phyloP scores from a whole-genome alignment of 2,888 invertebrate genomes.

The Zaprionus bogoriensis region DNA sequence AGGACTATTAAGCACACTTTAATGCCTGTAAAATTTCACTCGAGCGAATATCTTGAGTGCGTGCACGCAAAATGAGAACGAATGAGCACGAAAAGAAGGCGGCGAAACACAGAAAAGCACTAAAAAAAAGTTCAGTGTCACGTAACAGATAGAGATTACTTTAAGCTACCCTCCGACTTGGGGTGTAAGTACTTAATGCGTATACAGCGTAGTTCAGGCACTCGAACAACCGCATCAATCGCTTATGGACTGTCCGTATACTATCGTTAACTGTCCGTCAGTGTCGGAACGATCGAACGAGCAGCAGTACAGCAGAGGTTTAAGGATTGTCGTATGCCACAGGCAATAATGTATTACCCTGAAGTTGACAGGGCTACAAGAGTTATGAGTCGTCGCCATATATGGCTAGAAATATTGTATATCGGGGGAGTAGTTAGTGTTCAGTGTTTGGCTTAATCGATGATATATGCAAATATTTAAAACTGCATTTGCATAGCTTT shows the following conservation, averaged over 20 bases:
- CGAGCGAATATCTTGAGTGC: conserved; percentile 12
- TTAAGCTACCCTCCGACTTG: not conserved
- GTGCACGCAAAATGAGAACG: conserved; percentile 10
- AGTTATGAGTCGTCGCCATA: not conserved
- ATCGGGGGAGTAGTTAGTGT: not conserved
- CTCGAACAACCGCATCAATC: conserved; percentile 39
- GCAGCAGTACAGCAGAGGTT: not conserved
- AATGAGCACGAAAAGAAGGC: not conserved
- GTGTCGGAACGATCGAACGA: not conserved
- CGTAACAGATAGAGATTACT: conserved; percentile 18
- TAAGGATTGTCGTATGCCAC: not conserved
- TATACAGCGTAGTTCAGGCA: conserved; percentile 9
- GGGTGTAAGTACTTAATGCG: conserved; percentile 17
- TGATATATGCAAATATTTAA: conserved; percentile 15
- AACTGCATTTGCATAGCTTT: not conserved
- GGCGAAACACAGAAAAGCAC: not conserved
- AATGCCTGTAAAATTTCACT: conserved; percentile 2
- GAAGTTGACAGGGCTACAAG: conserved; percentile 8
- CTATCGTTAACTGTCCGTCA: conserved; percentile 53
- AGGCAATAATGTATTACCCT: conserved; percentile 35
- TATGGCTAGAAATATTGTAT: not conserved
- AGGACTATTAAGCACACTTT: not conserved
- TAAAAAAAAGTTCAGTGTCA: conserved; percentile 12
- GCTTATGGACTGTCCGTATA: conserved; percentile 52
- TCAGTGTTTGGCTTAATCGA: conserved; percentile 6